Base-by-base conservation (phyloP, 30 jellyfish, hydroid and myxozoan genomes). In the Cassiopea andromeda region DNA sequence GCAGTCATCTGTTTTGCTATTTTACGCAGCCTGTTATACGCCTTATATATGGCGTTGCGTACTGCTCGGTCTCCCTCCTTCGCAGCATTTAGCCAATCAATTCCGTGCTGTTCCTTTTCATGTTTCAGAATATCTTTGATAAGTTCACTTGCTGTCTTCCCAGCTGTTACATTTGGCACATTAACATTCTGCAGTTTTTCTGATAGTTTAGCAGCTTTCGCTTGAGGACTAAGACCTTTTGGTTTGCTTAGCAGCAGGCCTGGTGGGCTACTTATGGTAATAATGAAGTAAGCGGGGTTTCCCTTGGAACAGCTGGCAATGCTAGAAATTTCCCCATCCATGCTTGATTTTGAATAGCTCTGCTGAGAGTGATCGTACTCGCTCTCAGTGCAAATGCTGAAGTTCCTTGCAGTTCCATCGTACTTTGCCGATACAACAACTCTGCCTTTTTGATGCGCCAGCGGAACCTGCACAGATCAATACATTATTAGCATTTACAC, bases 21-120 rank as follows among this genome's bases (percentile, higher is more conserved):
- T 67, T 81, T 68, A 17, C 67, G 82, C 81, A 81, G 48, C 79
- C 90, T 81, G 48, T 69, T 75, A 44, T 81, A 82, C 1, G 90
- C 90, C 58, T 81, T 81, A 43, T 44, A 19, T 46, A 81, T 38
- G 73, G 90, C 90, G 46, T 66, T 48, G 44, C 82, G 47, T 49
- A 81, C 46, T 49, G 81, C 81, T 43, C 82, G 70, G 27, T 73
- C 69, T 46, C 90, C 90, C 73, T 81, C 57, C 73, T 81, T 19
- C 49, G 68, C 73, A 2, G 90, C 90, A 12, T 81, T 82, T 44
- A 73, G 90, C 90, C 90, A 81, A 69, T 81, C 90, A 81, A 81
- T 49, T 61, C 90, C 90, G 67, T 81, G 82, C 66, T 81, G 90
- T 82, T 44, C 70, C 48, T 67, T 69, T 49, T 81, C 90, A 46